phyloP scores from a whole-genome alignment of 2,113 vertebrate genomes.

The Poecilia latipinna region DNA sequence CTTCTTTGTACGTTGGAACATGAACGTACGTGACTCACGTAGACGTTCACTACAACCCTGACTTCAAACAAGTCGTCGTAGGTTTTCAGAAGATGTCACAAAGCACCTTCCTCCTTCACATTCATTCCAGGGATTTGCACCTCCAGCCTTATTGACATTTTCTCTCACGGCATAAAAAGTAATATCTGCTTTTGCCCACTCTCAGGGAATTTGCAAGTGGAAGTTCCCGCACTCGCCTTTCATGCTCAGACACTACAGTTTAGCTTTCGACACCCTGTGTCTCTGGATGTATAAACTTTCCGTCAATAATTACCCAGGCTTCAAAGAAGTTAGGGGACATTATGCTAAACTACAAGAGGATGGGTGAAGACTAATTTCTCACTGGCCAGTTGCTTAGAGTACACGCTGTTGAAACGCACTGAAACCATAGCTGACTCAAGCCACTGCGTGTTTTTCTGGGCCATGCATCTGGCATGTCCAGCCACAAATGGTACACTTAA shows the following conservation, averaged over 20 bases:
- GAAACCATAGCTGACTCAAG: not conserved
- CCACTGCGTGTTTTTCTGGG: slow-evolving; percentile 25
- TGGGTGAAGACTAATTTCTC: too few relatives aligned
- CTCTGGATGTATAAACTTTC: not conserved
- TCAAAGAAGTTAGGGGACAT: not conserved
- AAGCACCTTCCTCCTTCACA: not conserved
- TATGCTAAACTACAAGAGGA: too few relatives aligned
- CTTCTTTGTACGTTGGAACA: too few relatives aligned
- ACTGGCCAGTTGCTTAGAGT: not conserved
- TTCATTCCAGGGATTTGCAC: not conserved
- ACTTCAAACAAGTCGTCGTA: not conserved
- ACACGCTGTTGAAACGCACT: not conserved
- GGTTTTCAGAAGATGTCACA: not conserved
- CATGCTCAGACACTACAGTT: not conserved
- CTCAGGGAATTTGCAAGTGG: too few relatives aligned
- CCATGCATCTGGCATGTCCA: not conserved
- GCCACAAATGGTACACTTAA: not conserved
- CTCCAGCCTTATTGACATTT: not conserved
- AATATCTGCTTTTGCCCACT: not conserved
- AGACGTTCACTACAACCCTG: not conserved
- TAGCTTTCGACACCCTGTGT: not conserved
- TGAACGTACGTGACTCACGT: too few relatives aligned
- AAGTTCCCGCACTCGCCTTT: not conserved
- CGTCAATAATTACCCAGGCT: not conserved
- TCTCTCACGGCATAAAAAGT: not conserved